Conservation (phyloP, 2,797 vertebrate genomes). For the Ctenopoma multispine region DNA sequence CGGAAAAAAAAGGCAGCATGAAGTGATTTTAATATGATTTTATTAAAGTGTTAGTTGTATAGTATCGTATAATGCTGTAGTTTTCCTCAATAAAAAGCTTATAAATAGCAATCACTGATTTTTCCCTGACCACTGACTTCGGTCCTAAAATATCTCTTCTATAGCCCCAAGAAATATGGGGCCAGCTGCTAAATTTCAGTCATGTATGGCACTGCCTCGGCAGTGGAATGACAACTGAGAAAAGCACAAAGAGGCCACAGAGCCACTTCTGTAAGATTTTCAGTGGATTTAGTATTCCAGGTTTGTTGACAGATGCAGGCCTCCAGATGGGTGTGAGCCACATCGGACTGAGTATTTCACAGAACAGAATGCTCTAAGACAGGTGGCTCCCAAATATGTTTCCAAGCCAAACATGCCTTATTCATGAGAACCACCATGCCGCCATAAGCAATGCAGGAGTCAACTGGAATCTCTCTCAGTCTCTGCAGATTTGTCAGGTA, state of each 20-base stretch:
- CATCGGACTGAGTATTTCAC: slow-evolving; percentile 27
- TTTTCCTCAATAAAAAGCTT: slow-evolving; percentile 23
- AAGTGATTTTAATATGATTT: slow-evolving; percentile 26
- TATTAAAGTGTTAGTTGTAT: slow-evolving; percentile 19
- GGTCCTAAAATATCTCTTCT: slow-evolving; percentile 4
- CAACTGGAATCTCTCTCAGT: slow-evolving; percentile 57
- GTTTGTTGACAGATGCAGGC: slow-evolving; percentile 54
- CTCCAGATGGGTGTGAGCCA: slow-evolving; percentile 67
- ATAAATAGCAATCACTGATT: slow-evolving; percentile 17
- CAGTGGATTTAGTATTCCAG: slow-evolving; percentile 4
- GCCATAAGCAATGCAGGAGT: slow-evolving; percentile 64
- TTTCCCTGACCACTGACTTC: slow-evolving; percentile 8
- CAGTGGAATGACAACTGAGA: slow-evolving; percentile 27
- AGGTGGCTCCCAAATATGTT: slow-evolving; percentile 78
- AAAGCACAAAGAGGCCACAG: slow-evolving; percentile 18
- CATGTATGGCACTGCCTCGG: neutral
- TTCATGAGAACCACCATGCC: slow-evolving; percentile 76
- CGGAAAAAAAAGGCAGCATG: neutral
- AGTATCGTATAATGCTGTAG: slow-evolving; percentile 9
- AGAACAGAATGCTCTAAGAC: slow-evolving; percentile 59
- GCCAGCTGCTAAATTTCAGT: neutral
- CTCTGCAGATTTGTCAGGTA: slow-evolving; percentile 69
- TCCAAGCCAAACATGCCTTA: slow-evolving; percentile 72
- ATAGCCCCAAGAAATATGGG: neutral
- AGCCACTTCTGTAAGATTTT: slow-evolving; percentile 11